Evolutionary conservation across 2,797 vertebrate genomes (phyloP).

Genomic region (Avahi laniger): DNA sequence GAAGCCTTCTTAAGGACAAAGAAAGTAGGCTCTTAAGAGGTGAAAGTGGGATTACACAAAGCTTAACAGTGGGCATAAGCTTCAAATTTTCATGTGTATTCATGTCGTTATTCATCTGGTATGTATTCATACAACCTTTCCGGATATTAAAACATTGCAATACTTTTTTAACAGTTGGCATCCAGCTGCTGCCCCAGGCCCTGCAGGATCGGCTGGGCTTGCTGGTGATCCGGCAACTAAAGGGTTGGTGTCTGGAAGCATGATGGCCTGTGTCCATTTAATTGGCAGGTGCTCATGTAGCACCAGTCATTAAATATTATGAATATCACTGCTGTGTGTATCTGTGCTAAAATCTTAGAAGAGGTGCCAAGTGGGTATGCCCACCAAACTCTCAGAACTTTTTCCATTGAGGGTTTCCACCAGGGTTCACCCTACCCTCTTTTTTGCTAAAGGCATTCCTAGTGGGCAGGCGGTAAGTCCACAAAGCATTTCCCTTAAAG

Average conservation of each 20-base stretch:
- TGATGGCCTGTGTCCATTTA: not conserved
- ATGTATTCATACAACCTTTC: not conserved
- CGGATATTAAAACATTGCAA: not conserved
- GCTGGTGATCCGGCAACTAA: not conserved
- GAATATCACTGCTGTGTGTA: not conserved
- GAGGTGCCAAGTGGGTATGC: not conserved
- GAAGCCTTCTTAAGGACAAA: not conserved
- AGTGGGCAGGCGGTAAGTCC: not conserved
- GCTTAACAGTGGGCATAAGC: not conserved
- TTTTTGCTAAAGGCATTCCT: not conserved
- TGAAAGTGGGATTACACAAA: not conserved
- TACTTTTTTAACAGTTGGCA: not conserved
- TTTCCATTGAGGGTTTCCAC: not conserved
- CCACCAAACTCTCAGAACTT: not conserved
- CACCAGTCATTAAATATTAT: not conserved
- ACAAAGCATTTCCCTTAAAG: not conserved
- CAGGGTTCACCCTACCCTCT: not conserved
- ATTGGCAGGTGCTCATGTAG: not conserved
- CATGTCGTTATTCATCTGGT: not conserved
- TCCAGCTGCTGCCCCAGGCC: not conserved
- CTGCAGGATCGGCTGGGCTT: not conserved
- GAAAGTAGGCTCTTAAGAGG: not conserved
- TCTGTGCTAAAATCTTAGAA: slow-evolving; percentile 3
- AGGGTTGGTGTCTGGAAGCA: not conserved
- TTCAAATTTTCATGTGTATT: not conserved